Base-by-base conservation (phyloP, 2,888 invertebrate genomes). In the Homarus gammarus region DNA sequence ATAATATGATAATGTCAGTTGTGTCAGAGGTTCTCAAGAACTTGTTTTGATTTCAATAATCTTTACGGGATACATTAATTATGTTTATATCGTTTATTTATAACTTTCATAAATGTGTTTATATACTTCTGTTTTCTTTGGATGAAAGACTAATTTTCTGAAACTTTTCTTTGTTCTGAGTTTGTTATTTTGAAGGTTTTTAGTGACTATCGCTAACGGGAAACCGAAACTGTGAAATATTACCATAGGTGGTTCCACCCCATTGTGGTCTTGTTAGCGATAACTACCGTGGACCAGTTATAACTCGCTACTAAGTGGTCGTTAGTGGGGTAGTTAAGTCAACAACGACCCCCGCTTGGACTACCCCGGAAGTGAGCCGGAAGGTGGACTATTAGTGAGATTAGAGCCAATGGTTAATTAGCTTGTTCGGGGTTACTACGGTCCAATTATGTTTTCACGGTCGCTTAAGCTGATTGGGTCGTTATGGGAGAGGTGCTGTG, bases 401-500 rank as follows among this genome's bases (percentile, higher is more conserved):
- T 77, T 85, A 61, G 77, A 56, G 36, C 33, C 77, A 85, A 85
- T 64, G 64, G 61, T 38, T 85, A 75, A 85, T 85, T 77, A 77
- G 38, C 77, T 77, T 40, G 84, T 44, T 85, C 36, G 73, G 64
- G 64, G 61, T 27, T 15, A 31, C 33, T 38, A 27, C 22, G 38
- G n/a, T 64, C 77, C 84, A 85, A 85, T 85, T 85, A 85, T 75
- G 84, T 77, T 85, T 85, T 85, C 84, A 85, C 84, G 84, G 77
- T 33, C 61, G 77, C 77, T 85, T 75, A 75, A 61, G 77, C 77
- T 85, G 84, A 85, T 85, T 85, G 84, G 84, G 22, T 85, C 64
- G 84, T 77, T 85, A 85, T 85, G 84, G 84, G 84, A 85, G 84
- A 85, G 61, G 44, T 64, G 44, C 8, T 22, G 2, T 6, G 44